Percentiles rank a stretch among this genome's conserved stretches.
Conservation (phyloP, 2,888 invertebrate genomes). For the Caenorhabditis macrosperma region DNA sequence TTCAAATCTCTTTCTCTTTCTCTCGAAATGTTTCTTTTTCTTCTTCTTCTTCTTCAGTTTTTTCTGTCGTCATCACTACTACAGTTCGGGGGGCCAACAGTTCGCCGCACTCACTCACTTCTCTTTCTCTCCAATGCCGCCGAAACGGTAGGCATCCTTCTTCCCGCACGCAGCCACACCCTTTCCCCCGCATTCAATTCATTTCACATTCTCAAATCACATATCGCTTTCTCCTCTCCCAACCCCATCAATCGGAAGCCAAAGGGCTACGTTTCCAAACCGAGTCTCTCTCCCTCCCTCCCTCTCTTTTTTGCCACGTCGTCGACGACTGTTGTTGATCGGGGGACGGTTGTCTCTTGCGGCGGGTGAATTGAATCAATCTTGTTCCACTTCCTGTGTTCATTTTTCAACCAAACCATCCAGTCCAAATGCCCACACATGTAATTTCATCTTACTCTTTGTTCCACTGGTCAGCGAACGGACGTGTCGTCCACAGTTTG, state of each 20-base stretch:
- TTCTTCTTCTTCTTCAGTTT: background rate
- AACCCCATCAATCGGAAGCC: background rate
- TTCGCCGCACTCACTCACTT: constrained; percentile 23
- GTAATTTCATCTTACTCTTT: background rate
- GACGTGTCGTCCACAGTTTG: background rate
- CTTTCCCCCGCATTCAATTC: constrained; percentile 21
- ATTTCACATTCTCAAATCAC: constrained; percentile 36
- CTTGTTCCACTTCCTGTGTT: constrained; percentile 51
- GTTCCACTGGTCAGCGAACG: constrained; percentile 7
- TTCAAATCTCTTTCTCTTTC: background rate
- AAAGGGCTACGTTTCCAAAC: background rate
- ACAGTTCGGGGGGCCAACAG: background rate
- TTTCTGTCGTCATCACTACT: background rate
- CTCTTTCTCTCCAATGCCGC: background rate
- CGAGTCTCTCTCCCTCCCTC: background rate
- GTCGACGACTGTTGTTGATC: background rate
- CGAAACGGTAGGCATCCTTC: background rate
- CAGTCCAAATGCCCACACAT: background rate
- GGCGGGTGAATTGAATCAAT: constrained; percentile 26
- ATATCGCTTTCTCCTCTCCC: constrained; percentile 25
- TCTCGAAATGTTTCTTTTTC: constrained; percentile 3
- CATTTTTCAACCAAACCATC: constrained; percentile 10
- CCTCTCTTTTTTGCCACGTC: background rate
- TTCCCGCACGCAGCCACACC: constrained; percentile 15
- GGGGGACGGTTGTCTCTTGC: background rate